Percentiles rank a stretch among this genome's conserved stretches.
phyloP scores from a whole-genome alignment of 92 coral and sea anemone species.

The Porites cylindrica region DNA sequence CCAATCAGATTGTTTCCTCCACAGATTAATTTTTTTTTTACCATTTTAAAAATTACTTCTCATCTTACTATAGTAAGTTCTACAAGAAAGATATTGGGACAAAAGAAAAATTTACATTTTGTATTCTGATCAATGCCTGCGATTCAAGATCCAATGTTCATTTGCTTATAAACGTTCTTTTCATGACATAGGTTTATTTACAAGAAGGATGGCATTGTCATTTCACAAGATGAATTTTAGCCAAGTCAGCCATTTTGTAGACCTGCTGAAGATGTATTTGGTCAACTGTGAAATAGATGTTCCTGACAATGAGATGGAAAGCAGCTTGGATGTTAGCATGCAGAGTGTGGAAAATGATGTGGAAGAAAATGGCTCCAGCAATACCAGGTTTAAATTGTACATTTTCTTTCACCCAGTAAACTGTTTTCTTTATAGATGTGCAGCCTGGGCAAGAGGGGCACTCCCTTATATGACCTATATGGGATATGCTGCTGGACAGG shows the following conservation, averaged over 20 bases:
- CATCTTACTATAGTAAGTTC: too few relatives aligned
- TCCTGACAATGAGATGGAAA: conserved; percentile 47
- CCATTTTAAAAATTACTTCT: too few relatives aligned
- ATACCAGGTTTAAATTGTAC: not conserved
- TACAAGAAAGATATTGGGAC: too few relatives aligned
- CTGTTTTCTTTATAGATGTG: too few relatives aligned
- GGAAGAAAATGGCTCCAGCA: not conserved
- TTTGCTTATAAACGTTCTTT: not conserved
- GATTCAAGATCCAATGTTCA: not conserved
- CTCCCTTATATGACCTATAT: too few relatives aligned
- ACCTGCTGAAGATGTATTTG: conserved; percentile 66
- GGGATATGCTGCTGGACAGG: too few relatives aligned
- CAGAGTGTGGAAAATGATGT: conserved; percentile 31
- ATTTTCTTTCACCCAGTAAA: too few relatives aligned
- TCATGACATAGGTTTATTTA: conserved; percentile 78
- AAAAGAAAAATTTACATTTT: too few relatives aligned
- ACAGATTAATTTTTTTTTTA: too few relatives aligned
- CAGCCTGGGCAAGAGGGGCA: too few relatives aligned
- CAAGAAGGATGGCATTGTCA: conserved; percentile 82
- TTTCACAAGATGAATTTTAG: conserved; percentile 95
- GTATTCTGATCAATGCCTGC: not conserved
- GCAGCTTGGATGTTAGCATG: conserved; percentile 41
- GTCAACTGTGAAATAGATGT: conserved; percentile 5
- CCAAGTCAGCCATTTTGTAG: conserved; percentile 86
- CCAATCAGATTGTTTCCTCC: too few relatives aligned